Evolutionary conservation across 1,140 invertebrate species (phyloP).

Genomic region (Bombus picipes): DNA sequence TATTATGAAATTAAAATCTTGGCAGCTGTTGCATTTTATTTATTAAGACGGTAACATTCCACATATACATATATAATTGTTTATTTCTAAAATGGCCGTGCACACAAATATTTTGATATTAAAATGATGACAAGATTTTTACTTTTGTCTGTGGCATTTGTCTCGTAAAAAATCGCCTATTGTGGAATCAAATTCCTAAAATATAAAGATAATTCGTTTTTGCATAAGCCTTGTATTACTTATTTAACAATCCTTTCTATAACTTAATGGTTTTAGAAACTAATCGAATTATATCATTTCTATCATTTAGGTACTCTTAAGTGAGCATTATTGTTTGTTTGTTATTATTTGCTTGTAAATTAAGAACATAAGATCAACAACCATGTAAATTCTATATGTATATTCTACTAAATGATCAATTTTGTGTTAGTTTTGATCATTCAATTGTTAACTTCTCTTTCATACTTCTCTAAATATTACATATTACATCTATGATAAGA

Average conservation of each 20-base stretch:
- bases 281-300: not conserved
- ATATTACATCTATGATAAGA: no score
- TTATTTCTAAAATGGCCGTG: not conserved
- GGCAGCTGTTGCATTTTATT: not conserved
- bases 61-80: slow-evolving; percentile 21
- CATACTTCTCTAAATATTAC: no score
- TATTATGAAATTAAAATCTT: not conserved
- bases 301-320: no score
- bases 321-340: no score
- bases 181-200: slow-evolving; percentile 18
- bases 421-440: not conserved
- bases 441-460: not conserved
- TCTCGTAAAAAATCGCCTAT: not conserved
- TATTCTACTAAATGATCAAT: not conserved
- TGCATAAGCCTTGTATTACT: not conserved
- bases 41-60: slow-evolving; percentile 21
- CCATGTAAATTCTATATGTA: not conserved
- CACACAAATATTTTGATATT: slow-evolving; percentile 36
- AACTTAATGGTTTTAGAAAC: not conserved
- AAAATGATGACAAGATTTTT: not conserved
- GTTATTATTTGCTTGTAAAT: no score
- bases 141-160: slow-evolving; percentile 15
- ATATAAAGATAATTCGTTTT: slow-evolving; percentile 35
- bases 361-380: no score
- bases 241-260: not conserved